Evolutionary conservation across 2,113 vertebrate genomes (phyloP).

Genomic region (Sceloporus tristichus): DNA sequence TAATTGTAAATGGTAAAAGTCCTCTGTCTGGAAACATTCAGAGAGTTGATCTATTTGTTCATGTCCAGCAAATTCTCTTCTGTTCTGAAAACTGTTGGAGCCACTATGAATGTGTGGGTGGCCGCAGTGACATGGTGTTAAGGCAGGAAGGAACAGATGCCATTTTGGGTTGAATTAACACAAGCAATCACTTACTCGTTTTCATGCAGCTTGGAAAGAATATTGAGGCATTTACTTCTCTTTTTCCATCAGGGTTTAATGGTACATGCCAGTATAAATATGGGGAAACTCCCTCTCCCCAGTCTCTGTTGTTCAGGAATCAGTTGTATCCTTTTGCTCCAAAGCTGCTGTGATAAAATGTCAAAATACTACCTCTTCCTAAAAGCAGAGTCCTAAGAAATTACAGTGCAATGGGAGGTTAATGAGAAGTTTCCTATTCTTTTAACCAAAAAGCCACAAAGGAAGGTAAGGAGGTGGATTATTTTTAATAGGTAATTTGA

Average conservation of each 20-base stretch:
- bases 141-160: too few relatives aligned
- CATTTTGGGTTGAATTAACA: not conserved
- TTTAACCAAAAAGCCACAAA: not conserved
- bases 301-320: too few relatives aligned
- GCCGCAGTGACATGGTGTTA: not conserved
- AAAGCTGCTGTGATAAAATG: not conserved
- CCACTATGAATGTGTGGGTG: not conserved
- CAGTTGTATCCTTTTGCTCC: not conserved
- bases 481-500: not conserved
- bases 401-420: not conserved
- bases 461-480: slow-evolving; percentile 12
- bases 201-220: not conserved
- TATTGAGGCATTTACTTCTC: not conserved
- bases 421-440: not conserved
- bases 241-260: not conserved
- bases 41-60: not conserved
- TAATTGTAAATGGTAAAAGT: not conserved
- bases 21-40: not conserved
- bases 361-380: not conserved
- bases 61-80: not conserved
- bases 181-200: not conserved
- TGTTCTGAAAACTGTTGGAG: not conserved
- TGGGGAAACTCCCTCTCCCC: not conserved
- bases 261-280: not conserved
- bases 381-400: not conserved